Evolutionary conservation across 1,140 invertebrate genomes (phyloP).

Genomic region (Pseudomyrmex dendroicus): DNA sequence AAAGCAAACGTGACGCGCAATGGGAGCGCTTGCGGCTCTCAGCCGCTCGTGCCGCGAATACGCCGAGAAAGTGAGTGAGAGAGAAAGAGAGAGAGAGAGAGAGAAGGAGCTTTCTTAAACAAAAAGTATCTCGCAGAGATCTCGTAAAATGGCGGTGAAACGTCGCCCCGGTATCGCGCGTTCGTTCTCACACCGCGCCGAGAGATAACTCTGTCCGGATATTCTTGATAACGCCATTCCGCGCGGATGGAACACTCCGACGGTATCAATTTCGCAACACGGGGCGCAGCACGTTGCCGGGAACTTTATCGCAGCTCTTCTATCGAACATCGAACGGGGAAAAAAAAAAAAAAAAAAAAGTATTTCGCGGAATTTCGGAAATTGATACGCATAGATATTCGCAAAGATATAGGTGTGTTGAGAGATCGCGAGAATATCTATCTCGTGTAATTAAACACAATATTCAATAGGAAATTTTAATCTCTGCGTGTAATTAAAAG

Average conservation of each 20-base stretch:
- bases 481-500: not conserved
- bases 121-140: slow-evolving; percentile 37
- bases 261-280: slow-evolving; percentile 11
- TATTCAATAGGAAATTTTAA: not conserved
- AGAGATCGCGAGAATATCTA: too few relatives aligned
- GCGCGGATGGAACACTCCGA: not conserved
- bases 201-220: not conserved
- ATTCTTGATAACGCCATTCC: slow-evolving; percentile 33
- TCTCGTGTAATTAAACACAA: too few relatives aligned
- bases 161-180: not conserved
- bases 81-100: too few relatives aligned
- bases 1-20: slow-evolving; percentile 56
- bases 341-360: not conserved
- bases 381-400: not conserved
- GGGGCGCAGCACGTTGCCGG: not conserved
- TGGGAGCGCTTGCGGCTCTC: slow-evolving; percentile 44
- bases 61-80: not conserved
- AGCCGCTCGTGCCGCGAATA: slow-evolving; percentile 46
- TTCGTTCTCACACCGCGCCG: not conserved
- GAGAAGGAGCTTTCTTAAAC: not conserved
- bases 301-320: not conserved
- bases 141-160: slow-evolving; percentile 23
- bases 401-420: too few relatives aligned
- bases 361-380: not conserved
- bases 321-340: not conserved